phyloP scores from a whole-genome alignment of 2,113 vertebrate genomes.

The Bambusicola thoracicus region DNA sequence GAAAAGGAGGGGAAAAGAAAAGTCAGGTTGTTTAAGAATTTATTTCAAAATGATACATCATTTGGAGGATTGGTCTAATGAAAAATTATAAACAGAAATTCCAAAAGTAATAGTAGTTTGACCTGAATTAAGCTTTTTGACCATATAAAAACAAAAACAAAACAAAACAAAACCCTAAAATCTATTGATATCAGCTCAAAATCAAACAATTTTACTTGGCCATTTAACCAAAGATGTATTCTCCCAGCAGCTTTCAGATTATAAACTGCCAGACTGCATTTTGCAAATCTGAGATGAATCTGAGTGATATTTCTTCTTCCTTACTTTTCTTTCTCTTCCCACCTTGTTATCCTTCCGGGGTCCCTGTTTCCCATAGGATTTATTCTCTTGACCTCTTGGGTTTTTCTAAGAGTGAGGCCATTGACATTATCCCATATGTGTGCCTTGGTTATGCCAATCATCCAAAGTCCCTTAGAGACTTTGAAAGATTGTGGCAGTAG shows the following conservation, averaged over 20 bases:
- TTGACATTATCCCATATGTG: not conserved
- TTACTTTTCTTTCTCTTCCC: not conserved
- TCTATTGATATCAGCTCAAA: not conserved
- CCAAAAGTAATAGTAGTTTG: not conserved
- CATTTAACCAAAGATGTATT: not conserved
- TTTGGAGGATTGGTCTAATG: not conserved
- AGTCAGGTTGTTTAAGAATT: not conserved
- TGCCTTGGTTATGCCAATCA: not conserved
- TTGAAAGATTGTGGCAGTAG: not conserved
- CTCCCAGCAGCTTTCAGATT: not conserved
- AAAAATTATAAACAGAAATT: not conserved
- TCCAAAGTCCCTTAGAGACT: not conserved
- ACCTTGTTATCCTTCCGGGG: not conserved
- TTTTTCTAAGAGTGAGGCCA: not conserved
- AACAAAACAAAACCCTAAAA: not conserved
- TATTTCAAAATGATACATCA: not conserved
- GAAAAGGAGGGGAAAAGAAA: not conserved
- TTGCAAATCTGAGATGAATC: not conserved
- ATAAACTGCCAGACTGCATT: not conserved
- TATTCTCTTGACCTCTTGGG: not conserved
- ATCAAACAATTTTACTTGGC: not conserved
- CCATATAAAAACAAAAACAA: not conserved
- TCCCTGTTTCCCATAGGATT: not conserved
- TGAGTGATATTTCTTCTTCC: not conserved
- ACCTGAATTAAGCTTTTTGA: not conserved